phyloP scores from a whole-genome alignment of 2,888 invertebrate species.

The Plebejus argus region DNA sequence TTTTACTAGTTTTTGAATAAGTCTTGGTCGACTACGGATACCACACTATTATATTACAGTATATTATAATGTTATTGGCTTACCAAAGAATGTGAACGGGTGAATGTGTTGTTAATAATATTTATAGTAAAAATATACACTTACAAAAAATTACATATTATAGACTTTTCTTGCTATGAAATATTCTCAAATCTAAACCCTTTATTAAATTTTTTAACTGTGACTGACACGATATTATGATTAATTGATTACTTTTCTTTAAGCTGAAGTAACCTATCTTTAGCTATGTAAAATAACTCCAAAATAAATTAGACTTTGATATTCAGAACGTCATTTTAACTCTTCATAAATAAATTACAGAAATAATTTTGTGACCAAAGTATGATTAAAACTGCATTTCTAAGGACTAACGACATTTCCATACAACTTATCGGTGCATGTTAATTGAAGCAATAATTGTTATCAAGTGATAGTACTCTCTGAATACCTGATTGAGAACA shows the following conservation, averaged over 20 bases:
- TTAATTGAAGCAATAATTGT: constrained; percentile 15
- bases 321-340: neutral
- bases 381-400: neutral
- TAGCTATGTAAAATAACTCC: neutral
- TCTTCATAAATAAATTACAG: neutral
- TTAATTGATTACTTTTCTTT: neutral
- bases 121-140: neutral
- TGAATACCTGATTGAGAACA: constrained; percentile 4
- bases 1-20: constrained; percentile 8
- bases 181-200: neutral
- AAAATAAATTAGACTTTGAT: neutral
- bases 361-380: neutral
- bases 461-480: neutral
- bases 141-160: neutral
- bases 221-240: neutral
- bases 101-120: constrained; percentile 17
- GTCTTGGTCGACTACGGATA: neutral
- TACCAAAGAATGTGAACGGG: constrained; percentile 23
- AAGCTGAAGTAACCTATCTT: neutral
- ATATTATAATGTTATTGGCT: constrained; percentile 30
- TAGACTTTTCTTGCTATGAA: neutral
- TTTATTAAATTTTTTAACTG: neutral
- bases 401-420: neutral
- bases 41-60: constrained; percentile 14
- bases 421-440: neutral